Evolutionary conservation across 2,888 invertebrate species (phyloP).

Genomic region (Cotesia congregata): DNA sequence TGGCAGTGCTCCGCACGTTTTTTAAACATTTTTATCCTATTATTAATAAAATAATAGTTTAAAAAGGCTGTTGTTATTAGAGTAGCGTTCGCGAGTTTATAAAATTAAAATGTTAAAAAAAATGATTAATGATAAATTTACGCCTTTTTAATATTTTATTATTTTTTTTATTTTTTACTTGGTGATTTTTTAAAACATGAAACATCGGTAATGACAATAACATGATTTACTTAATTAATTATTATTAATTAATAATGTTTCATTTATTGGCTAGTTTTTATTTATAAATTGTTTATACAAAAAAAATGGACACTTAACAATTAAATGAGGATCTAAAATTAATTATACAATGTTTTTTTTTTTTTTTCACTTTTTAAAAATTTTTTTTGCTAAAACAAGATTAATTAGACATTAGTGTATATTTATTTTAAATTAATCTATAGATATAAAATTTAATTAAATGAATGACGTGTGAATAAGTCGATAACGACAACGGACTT

Average conservation of each 20-base stretch:
- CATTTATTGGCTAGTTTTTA: background rate
- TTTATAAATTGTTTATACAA: conserved; percentile 1
- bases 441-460: background rate
- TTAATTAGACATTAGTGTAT: background rate
- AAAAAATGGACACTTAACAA: background rate
- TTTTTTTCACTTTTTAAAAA: background rate
- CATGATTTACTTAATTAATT: background rate
- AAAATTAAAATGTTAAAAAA: background rate
- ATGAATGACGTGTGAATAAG: background rate
- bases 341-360: background rate
- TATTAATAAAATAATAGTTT: background rate
- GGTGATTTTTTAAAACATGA: background rate
- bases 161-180: background rate
- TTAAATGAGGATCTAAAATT: background rate
- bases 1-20: conserved; percentile 40
- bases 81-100: background rate
- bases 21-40: conserved; percentile 7
- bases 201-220: background rate
- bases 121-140: background rate
- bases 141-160: background rate
- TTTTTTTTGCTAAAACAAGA: background rate
- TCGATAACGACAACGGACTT: conserved; percentile 13
- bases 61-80: background rate
- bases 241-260: background rate
- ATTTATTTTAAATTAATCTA: background rate